Conservation (phyloP, 2,113 vertebrate genomes). For the Plecotus auritus region DNA sequence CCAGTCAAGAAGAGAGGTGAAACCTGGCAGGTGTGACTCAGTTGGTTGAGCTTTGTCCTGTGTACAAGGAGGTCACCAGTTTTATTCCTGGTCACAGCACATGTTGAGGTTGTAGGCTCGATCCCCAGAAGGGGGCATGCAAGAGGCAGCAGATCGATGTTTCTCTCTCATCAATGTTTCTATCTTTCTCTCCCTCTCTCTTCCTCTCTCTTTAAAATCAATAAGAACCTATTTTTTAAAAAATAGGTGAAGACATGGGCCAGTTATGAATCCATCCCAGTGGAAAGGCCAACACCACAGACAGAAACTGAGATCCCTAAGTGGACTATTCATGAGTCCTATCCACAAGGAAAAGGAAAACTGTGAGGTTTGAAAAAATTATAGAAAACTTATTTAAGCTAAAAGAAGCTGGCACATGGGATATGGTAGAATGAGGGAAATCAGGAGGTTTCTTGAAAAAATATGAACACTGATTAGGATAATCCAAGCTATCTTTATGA, state of each 20-base stretch:
- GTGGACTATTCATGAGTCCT: not conserved
- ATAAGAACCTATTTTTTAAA: too few species aligned
- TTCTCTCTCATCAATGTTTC: too few species aligned
- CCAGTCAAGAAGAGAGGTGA: not conserved
- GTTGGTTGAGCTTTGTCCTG: too few species aligned
- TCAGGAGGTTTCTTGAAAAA: not conserved
- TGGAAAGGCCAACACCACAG: not conserved
- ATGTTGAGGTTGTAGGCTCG: too few species aligned
- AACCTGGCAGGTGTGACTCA: not conserved
- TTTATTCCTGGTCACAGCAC: too few species aligned
- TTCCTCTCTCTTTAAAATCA: too few species aligned
- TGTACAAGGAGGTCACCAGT: too few species aligned
- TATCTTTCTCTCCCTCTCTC: too few species aligned
- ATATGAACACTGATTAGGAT: not conserved
- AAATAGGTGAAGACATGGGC: not conserved
- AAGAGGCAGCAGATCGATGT: too few species aligned
- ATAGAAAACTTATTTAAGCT: not conserved
- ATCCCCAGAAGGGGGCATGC: too few species aligned
- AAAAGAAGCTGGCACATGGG: not conserved
- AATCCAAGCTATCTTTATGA: not conserved
- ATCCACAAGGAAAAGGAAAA: not conserved
- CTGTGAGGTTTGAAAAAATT: not conserved
- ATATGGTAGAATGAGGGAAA: not conserved
- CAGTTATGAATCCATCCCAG: too few species aligned
- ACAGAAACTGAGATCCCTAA: not conserved